Evolutionary conservation across 2,797 vertebrate species (phyloP), one percentile per base, ranked within the genome.

Genomic region (Crocidura indochinensis): DNA sequence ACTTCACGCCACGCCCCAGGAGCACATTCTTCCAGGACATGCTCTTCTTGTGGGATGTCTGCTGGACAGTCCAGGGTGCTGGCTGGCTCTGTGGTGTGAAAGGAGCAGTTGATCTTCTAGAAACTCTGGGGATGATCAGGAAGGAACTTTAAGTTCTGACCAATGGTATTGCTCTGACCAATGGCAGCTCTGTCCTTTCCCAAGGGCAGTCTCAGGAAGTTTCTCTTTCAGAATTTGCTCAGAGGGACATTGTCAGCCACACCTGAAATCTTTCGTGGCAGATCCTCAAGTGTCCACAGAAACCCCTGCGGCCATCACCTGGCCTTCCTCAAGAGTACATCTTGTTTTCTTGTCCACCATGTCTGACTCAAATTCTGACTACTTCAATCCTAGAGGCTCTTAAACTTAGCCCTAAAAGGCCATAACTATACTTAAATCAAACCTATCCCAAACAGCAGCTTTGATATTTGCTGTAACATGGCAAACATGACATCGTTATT

Each of bases 51-150:
- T 69, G 71, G 11, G 91, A 38, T 1, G 5, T 72, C 24, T 91
- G 69, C 60, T 51, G 84, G 22, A 56, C 26, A 44, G 29, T 87
- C 19, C 49, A 84, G 17, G 62, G 84, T 29, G 44, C 56, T 31
- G 88, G 8, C 2, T 11, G 73, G 11, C 4, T 1, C 73, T 67
- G 60, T 26, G 67, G 46, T 53, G 17, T 73, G 69, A 19, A 56
- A 88, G n/a, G 19, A 65, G 31, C 65, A 78, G 68, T 29, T 80
- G 65, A 38, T 83, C 56, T 51, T 93, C 24, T 31, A 49, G 76
- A 88, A n/a, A 69, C 84, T 92, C 92, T 90, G 88, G 26, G 47
- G 9, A 91, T 29, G n/a, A 31, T 49, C 83, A 81, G 86, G 60
- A 94, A 94, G 84, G 79, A 91, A 83, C 79, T 79, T 73, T 8